Evolutionary conservation across 2,113 vertebrate species (phyloP).

Genomic region (Phaethornis superciliosus): DNA sequence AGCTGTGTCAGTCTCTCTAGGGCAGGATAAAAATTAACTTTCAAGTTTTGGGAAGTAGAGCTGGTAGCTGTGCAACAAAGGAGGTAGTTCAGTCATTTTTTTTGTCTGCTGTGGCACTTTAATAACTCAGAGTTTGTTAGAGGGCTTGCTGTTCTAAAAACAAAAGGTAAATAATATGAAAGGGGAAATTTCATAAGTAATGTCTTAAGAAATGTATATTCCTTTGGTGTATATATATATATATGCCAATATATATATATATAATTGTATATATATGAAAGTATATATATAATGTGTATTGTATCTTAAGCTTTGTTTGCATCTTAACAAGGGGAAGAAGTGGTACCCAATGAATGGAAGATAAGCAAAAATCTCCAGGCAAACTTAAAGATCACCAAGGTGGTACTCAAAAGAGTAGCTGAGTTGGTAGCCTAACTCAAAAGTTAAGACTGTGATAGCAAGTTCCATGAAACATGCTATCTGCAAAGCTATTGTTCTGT

Average conservation of each 20-base stretch:
- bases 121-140: neutral
- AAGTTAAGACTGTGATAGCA: neutral
- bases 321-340: neutral
- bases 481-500: neutral
- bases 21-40: neutral
- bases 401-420: neutral
- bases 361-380: neutral
- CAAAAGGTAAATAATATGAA: neutral
- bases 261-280: too few relatives aligned
- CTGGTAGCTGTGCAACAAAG: neutral
- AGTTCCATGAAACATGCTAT: rapidly evolving
- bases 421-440: too few relatives aligned
- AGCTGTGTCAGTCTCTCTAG: neutral
- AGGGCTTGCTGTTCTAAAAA: neutral
- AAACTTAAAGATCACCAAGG: neutral
- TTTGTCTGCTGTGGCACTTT: neutral
- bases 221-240: too few relatives aligned
- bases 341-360: neutral
- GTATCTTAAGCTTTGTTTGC: neutral
- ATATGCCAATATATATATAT: too few relatives aligned
- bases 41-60: neutral
- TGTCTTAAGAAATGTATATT: neutral
- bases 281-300: neutral
- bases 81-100: neutral
- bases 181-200: neutral